A percentile compares a stretch with the other conserved stretches of the same genome.
Evolutionary conservation across 1,140 invertebrate species (phyloP).

Genomic region (Glossosoma conforme): DNA sequence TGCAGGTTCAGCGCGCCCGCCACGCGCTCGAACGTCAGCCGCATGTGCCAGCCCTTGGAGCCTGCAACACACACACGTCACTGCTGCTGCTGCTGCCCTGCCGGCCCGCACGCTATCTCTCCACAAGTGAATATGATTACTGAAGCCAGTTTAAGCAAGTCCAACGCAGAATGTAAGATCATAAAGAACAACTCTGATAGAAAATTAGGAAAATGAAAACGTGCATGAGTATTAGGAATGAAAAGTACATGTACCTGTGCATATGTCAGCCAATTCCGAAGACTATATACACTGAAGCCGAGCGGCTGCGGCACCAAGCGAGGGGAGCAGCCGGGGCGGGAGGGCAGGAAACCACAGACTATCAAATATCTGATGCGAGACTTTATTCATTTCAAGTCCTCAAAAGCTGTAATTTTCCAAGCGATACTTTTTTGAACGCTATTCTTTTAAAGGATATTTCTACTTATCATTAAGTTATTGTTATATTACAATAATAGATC

Average conservation of each 20-base stretch:
- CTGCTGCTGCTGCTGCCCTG: slow-evolving; percentile 30
- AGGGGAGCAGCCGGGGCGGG: too few species aligned
- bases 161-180: slow-evolving; percentile 14
- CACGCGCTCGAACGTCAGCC: slow-evolving; percentile 83
- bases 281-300: background rate
- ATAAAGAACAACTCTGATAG: slow-evolving; percentile 15
- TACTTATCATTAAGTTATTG: too few species aligned
- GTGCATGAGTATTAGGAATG: slow-evolving; percentile 25
- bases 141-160: slow-evolving; percentile 24
- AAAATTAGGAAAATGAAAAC: slow-evolving; percentile 27
- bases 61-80: slow-evolving; percentile 65
- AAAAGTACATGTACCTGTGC: slow-evolving; percentile 21
- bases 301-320: too few species aligned
- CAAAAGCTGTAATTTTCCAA: too few species aligned
- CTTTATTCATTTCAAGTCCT: too few species aligned
- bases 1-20: slow-evolving; percentile 82
- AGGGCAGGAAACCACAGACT: too few species aligned
- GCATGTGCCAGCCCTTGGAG: slow-evolving; percentile 88
- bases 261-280: slow-evolving; percentile 11
- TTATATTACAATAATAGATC: too few species aligned
- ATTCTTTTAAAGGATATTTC: too few species aligned
- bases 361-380: too few species aligned
- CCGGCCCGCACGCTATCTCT: background rate
- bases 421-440: too few species aligned
- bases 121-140: slow-evolving; percentile 13